These are phyloP conservation scores for Eumerus sabulonum DNA, from an alignment of 2,888 invertebrate genomes.

Conservation along the genomic window DNA sequence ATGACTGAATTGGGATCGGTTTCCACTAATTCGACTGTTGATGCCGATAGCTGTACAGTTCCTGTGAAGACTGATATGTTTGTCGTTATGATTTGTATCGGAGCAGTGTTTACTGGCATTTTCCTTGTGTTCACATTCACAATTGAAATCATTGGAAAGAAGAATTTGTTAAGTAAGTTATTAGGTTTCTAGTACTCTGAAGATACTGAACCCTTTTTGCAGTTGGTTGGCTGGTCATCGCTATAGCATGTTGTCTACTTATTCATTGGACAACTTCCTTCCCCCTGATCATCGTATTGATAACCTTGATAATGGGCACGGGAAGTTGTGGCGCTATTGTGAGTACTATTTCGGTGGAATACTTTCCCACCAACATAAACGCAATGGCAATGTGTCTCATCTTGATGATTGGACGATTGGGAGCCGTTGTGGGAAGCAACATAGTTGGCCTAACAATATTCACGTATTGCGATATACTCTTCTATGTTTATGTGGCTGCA, in stretches of 20 bases:
- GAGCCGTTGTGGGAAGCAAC: constrained; percentile 76
- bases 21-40: constrained; percentile 1
- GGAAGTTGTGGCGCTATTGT: constrained; percentile 82
- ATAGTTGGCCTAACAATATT: constrained; percentile 73
- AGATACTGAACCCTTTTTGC: constrained; percentile 10
- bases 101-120: constrained; percentile 83
- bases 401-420: constrained; percentile 77
- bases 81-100: constrained; percentile 84
- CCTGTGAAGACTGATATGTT: constrained; percentile 83
- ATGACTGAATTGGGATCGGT: constrained; percentile 47
- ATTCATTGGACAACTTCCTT: constrained; percentile 83
- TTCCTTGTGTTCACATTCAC: constrained; percentile 84
- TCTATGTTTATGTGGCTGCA: constrained; percentile 71
- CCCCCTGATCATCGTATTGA: constrained; percentile 81
- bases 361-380: constrained; percentile 81
- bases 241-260: constrained; percentile 81
- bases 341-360: constrained; percentile 81
- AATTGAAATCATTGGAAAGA: constrained; percentile 82
- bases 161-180: constrained; percentile 80
- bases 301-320: constrained; percentile 81
- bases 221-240: constrained; percentile 78
- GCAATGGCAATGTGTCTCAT: constrained; percentile 78
- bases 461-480: constrained; percentile 71
- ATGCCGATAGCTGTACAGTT: constrained; percentile 78
- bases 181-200: not conserved